phyloP scores from a whole-genome alignment of 2,888 invertebrate species.

The Helleia helle region DNA sequence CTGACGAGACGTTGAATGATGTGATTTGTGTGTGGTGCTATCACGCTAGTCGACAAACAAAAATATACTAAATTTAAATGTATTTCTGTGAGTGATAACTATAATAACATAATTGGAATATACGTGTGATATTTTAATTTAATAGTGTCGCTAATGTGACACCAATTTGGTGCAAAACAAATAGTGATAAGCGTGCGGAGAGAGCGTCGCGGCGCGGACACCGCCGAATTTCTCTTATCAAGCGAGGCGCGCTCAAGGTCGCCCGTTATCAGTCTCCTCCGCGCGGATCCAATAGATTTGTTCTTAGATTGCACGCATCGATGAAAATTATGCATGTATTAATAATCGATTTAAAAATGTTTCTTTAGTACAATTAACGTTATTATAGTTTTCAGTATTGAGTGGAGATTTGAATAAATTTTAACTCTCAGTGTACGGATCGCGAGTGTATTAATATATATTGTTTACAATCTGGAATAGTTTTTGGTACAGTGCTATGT shows the following conservation, averaged over 20 bases:
- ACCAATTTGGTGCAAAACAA: slow-evolving; percentile 62
- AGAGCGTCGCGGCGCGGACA: slow-evolving; percentile 30
- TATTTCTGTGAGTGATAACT: neutral
- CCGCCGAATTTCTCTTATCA: slow-evolving; percentile 66
- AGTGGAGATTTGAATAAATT: too few relatives aligned
- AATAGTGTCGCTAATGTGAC: slow-evolving; percentile 42
- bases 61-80: neutral
- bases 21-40: slow-evolving; percentile 29
- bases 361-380: neutral
- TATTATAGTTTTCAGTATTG: neutral
- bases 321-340: slow-evolving; percentile 32
- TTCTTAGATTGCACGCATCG: slow-evolving; percentile 53
- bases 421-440: too few relatives aligned
- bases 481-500: slow-evolving; percentile 52
- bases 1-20: slow-evolving; percentile 9
- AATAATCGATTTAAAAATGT: neutral
- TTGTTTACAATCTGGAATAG: slow-evolving; percentile 48
- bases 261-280: slow-evolving; percentile 50
- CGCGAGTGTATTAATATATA: slow-evolving; percentile 16
- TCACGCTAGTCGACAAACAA: slow-evolving; percentile 11
- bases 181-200: slow-evolving; percentile 45
- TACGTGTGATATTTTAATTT: slow-evolving; percentile 7
- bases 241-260: slow-evolving; percentile 58
- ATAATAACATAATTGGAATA: slow-evolving; percentile 9
- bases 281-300: slow-evolving; percentile 46